phyloP scores from a whole-genome alignment of 2,113 vertebrate genomes.

The Bombycilla garrulus region DNA sequence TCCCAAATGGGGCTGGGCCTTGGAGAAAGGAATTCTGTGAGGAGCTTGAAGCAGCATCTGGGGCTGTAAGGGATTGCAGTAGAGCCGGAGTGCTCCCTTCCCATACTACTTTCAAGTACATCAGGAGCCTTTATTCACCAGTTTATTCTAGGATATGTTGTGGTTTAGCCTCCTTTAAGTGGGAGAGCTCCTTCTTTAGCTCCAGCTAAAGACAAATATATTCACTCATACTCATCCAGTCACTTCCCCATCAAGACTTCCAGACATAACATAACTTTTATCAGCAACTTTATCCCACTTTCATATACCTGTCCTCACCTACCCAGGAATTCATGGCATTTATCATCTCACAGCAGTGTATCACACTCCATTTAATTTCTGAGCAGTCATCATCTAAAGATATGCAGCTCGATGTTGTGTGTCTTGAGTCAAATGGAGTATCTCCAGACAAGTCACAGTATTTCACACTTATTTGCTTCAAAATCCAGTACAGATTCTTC shows the following conservation, averaged over 20 bases:
- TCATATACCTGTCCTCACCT: background rate
- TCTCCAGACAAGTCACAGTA: background rate
- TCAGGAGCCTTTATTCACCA: background rate
- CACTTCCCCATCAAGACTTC: background rate
- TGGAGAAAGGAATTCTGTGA: background rate
- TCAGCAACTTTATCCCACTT: background rate
- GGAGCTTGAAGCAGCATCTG: background rate
- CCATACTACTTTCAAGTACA: background rate
- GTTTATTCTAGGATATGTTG: background rate
- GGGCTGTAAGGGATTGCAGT: background rate
- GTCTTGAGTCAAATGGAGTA: conserved; percentile 6
- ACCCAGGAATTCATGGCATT: background rate
- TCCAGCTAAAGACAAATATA: background rate
- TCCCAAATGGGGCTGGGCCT: background rate
- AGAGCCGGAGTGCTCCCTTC: background rate
- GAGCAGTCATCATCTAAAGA: conserved; percentile 14
- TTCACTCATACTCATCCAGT: background rate
- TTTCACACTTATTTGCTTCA: background rate
- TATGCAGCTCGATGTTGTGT: background rate
- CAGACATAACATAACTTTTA: background rate
- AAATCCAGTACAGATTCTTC: background rate
- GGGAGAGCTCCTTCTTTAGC: background rate
- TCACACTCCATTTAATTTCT: conserved; percentile 39
- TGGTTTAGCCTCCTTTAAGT: background rate
- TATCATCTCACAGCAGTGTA: background rate